These are phyloP conservation scores for Drosophila melanica DNA, from an alignment of 1,140 invertebrate genomes.

Conservation along the genomic window DNA sequence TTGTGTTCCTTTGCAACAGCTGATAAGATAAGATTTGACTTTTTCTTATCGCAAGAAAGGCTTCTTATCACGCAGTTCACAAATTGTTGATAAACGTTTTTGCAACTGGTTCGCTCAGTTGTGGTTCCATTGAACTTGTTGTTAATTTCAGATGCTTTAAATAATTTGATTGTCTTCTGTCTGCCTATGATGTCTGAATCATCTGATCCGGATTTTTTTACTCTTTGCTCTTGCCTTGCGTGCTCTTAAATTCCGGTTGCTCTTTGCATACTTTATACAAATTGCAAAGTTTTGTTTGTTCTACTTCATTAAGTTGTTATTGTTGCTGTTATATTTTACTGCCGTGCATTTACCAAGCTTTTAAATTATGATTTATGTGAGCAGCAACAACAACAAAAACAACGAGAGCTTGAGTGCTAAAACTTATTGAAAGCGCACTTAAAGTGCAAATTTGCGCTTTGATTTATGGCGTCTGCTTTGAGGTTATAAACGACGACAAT, in stretches of 20 bases:
- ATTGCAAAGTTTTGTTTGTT: constrained; percentile 47
- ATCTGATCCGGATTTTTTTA: constrained; percentile 16
- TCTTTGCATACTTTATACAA: constrained; percentile 21
- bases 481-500: constrained; percentile 53
- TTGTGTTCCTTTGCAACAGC: constrained; percentile 8
- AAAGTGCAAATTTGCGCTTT: constrained; percentile 74
- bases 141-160: background rate
- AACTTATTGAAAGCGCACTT: constrained; percentile 75
- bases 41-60: constrained; percentile 20
- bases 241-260: constrained; percentile 2
- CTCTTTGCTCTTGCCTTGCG: background rate
- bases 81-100: constrained; percentile 1
- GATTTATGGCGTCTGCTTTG: constrained; percentile 77
- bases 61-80: constrained; percentile 22
- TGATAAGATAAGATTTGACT: constrained; percentile 49
- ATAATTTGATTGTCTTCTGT: background rate
- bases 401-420: constrained; percentile 9
- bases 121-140: constrained; percentile 37
- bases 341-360: constrained; percentile 19
- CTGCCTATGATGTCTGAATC: constrained; percentile 3
- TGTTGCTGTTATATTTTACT: constrained; percentile 23
- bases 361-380: constrained; percentile 69
- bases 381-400: constrained; percentile 39
- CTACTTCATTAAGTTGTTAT: constrained; percentile 47
- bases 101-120: background rate